Base-by-base conservation (phyloP, 1,140 invertebrate genomes). In the Neodiprion virginianus region DNA sequence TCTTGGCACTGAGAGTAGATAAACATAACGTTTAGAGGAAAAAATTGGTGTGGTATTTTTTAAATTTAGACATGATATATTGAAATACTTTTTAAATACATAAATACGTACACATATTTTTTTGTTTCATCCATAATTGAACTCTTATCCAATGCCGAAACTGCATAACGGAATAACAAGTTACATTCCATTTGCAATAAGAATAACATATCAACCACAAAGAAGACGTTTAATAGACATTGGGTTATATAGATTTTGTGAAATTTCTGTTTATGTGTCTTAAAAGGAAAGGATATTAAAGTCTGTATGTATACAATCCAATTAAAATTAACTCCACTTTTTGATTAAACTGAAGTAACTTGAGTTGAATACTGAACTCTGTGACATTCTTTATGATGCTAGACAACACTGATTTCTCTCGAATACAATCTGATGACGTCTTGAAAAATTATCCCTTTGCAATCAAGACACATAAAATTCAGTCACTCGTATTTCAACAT, bases 261-360 rank as follows among this genome's bases (percentile, higher is more conserved):
- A 8, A 61, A 61, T 61, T 61, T 61, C 53, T 61, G 11, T 61
- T 61, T 61, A 61, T 61, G 53, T 61, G 53, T 61, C 53, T 61
- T 8, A 61, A 61, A 17, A 61, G n/a, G 11, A 61, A 61, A 61
- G 53, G 53, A 61, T 61, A 12, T 61, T 61, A 3, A 40, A 40
- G 2, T 0, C 28, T 40, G 28, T 40, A 40, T 40, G 28, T 40
- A 4, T 40, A 40, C 28, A 40, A 40, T 2, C 28, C 28, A 40
- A 40, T 40, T 40, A 40, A 40, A 40, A 5, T 40, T 4, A 40
- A 40, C 28, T 0, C 28, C 1, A 40, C 28, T 4, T 40, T 40
- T 40, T 40, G 2, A 40, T 3, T 40, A 40, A 40, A 40, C 28
- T 40, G 5, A 40, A 40, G 28, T 40, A 40, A 40, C 28, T 3